These are phyloP conservation scores for Tetramorium bicarinatum DNA, from an alignment of 2,888 invertebrate species.

Conservation along the genomic window DNA sequence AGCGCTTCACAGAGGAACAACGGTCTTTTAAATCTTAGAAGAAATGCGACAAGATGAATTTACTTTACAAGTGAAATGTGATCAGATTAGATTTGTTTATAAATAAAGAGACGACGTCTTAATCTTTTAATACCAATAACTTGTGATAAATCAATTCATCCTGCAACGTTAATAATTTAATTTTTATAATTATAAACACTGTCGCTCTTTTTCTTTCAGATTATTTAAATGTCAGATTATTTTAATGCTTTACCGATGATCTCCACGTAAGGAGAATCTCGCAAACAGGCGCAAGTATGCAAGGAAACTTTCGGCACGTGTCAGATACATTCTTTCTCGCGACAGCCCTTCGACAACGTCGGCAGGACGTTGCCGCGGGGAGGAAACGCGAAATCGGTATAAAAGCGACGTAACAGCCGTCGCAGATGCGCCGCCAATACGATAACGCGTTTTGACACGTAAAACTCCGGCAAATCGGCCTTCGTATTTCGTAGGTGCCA, in stretches of 20 bases:
- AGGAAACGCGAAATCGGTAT: conserved; percentile 45
- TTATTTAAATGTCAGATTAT: background rate
- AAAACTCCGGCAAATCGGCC: conserved; percentile 72
- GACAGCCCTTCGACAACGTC: conserved; percentile 42
- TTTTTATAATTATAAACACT: conserved; percentile 12
- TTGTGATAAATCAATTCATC: background rate
- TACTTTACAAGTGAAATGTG: conserved; percentile 9
- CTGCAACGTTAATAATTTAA: background rate
- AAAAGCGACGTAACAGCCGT: conserved; percentile 55
- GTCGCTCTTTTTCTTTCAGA: conserved; percentile 36
- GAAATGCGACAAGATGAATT: background rate
- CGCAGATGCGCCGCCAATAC: conserved; percentile 64
- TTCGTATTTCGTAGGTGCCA: conserved; percentile 50
- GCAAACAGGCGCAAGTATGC: background rate
- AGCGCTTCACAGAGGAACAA: background rate
- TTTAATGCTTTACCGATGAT: conserved; percentile 19
- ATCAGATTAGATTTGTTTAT: background rate
- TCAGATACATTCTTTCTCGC: conserved; percentile 62
- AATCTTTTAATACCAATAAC: background rate
- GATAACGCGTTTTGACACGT: conserved; percentile 74
- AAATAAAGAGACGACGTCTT: background rate
- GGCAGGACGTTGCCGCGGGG: background rate
- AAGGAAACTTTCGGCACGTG: conserved; percentile 67
- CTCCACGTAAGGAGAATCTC: conserved; percentile 31
- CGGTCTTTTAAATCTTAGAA: background rate